Evolutionary conservation across 2,113 vertebrate genomes (phyloP), one percentile per base, ranked within the genome.

Genomic region (Barnardius zonarius): DNA sequence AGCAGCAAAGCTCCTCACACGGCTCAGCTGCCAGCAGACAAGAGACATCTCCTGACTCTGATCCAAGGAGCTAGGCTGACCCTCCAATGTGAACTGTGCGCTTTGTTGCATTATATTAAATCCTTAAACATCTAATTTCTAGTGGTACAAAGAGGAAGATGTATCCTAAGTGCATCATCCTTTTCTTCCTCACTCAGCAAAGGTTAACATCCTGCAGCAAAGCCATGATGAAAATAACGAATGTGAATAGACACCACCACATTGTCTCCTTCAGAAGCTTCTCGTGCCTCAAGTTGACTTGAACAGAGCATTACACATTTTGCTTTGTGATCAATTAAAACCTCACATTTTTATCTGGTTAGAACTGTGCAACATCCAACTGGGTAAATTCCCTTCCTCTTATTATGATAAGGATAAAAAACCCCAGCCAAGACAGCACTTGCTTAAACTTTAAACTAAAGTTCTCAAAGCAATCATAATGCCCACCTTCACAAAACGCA

Each of bases 381-480:
- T 25, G 12, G 31, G 3, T 15, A 49, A 10, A 55, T 25, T 48
- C 66, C 23, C 43, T 63, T 73, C n/a, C 48, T 30, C 43, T 22
- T 43, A 61, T 68, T 43, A 68, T 63, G 33, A 24, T 1, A 4
- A 55, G 33, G 5, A 72, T 80, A n/a, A 7, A 0, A 0, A 6
- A 8, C 7, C 39, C 70, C 17, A 46, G 39, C 52, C 22, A 88
- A 52, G 14, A 51, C 30, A 61, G 66, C 19, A 48, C 7, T 48
- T 63, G 17, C 16, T 66, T 48, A 73, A 73, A 91, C 35, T 79
- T 89, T 10, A 86, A 61, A 89, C 87, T 10, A 86, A 61, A 89
- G 28, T 62, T 77, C 41, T 66, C 22, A 48, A 17, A 48, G 31
- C 43, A 68, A 37, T 37, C 17, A 2, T 37, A 74, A 73, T 7